phyloP scores from a whole-genome alignment of 2,888 invertebrate species.

The Morinoia aosen region DNA sequence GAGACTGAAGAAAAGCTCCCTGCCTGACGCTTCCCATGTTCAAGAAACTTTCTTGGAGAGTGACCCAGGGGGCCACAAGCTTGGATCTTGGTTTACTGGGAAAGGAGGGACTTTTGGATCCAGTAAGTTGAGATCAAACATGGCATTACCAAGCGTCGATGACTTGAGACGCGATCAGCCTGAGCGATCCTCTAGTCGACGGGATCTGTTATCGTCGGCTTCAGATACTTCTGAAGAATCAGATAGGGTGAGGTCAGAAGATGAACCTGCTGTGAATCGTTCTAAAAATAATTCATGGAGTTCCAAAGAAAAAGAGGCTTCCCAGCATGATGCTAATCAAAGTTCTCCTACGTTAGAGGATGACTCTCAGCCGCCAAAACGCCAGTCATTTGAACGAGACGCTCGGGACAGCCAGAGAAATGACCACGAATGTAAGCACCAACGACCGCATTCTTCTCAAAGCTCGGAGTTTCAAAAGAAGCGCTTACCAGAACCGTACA shows the following conservation, averaged over 20 bases:
- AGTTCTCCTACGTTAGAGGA: neutral
- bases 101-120: constrained; percentile 63
- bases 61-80: constrained; percentile 63
- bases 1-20: constrained; percentile 57
- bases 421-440: neutral
- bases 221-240: constrained; percentile 56
- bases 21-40: constrained; percentile 55
- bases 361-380: neutral
- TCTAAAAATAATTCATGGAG: neutral
- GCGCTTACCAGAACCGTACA: constrained; percentile 26
- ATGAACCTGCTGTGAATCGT: neutral
- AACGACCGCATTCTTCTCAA: constrained; percentile 19
- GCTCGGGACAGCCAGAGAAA: neutral
- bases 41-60: constrained; percentile 55
- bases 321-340: neutral
- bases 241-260: neutral
- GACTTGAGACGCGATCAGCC: constrained; percentile 60
- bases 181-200: constrained; percentile 57
- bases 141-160: constrained; percentile 62
- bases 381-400: neutral
- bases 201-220: constrained; percentile 62
- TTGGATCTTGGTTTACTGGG: constrained; percentile 66
- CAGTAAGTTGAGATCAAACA: constrained; percentile 64
- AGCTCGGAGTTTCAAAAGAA: constrained; percentile 27
- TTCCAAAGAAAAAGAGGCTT: neutral